phyloP scores from a whole-genome alignment of 1,140 invertebrate genomes.

The Patella vulgata region DNA sequence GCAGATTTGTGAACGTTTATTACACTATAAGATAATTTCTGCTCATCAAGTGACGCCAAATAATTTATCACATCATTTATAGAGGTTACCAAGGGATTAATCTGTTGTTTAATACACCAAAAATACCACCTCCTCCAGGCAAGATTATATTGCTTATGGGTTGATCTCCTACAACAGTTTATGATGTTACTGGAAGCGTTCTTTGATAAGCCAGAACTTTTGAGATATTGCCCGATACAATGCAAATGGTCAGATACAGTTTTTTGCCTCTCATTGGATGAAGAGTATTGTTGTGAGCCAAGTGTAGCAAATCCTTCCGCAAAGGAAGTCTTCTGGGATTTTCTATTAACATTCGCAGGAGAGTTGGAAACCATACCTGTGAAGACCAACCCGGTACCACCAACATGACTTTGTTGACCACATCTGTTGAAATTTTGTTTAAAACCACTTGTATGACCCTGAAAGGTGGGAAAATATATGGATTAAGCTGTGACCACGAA shows the following conservation, averaged over 20 bases:
- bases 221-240: constrained; percentile 21
- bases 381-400: constrained; percentile 28
- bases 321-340: constrained; percentile 10
- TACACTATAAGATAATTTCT: constrained; percentile 14
- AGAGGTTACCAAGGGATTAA: constrained; percentile 14
- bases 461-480: constrained; percentile 35
- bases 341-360: constrained; percentile 14
- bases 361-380: constrained; percentile 23
- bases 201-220: constrained; percentile 14
- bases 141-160: constrained; percentile 24
- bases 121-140: constrained; percentile 24
- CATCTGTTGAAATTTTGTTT: constrained; percentile 14
- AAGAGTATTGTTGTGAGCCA: not conserved
- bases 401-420: not conserved
- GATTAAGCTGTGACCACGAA: constrained; percentile 13
- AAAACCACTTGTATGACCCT: constrained; percentile 15
- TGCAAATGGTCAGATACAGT: constrained; percentile 22
- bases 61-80: constrained; percentile 18
- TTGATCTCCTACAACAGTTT: constrained; percentile 17
- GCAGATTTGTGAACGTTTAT: constrained; percentile 21
- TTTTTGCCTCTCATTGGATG: constrained; percentile 11
- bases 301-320: not conserved
- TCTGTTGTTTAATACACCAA: constrained; percentile 12
- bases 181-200: constrained; percentile 21
- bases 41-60: constrained; percentile 10